These are phyloP conservation scores for Charanyca ferruginea DNA, from an alignment of 2,888 invertebrate species.

Conservation along the genomic window DNA sequence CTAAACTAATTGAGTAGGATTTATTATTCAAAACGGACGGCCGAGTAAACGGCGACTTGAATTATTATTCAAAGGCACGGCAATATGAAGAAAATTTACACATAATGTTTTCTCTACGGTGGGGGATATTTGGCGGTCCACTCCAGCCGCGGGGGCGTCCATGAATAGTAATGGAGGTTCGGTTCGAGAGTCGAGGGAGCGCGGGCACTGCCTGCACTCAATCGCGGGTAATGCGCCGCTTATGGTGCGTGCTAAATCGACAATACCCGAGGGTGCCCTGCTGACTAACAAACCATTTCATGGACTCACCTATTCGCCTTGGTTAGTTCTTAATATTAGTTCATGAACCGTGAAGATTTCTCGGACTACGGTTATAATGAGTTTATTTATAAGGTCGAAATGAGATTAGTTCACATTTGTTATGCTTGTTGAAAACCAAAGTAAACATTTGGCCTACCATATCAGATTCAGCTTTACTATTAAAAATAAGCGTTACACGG, in stretches of 20 bases:
- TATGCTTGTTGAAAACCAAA: conserved; percentile 34
- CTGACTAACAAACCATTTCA: conserved; percentile 82
- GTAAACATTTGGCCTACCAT: conserved; percentile 20
- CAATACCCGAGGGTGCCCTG: conserved; percentile 82
- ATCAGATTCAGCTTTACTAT: not conserved
- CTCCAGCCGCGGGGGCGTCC: conserved; percentile 79
- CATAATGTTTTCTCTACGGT: conserved; percentile 75
- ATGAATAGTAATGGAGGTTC: conserved; percentile 89
- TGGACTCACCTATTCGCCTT: conserved; percentile 77
- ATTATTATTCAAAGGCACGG: conserved; percentile 75
- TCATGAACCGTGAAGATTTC: conserved; percentile 72
- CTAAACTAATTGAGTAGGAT: conserved; percentile 61
- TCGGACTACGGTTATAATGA: conserved; percentile 46
- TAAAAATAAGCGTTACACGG: not conserved
- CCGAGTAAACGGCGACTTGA: conserved; percentile 55
- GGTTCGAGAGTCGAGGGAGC: conserved; percentile 75
- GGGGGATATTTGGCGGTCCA: conserved; percentile 74
- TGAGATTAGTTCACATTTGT: conserved; percentile 45
- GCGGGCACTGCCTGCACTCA: conserved; percentile 63
- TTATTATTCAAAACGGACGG: conserved; percentile 66
- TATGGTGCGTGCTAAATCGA: conserved; percentile 90
- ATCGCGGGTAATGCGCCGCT: conserved; percentile 81
- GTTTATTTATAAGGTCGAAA: conserved; percentile 51
- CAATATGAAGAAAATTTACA: conserved; percentile 73
- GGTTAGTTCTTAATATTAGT: conserved; percentile 79